phyloP scores from a whole-genome alignment of 2,797 vertebrate genomes.

The Lepidocolaptes lacrymiger region DNA sequence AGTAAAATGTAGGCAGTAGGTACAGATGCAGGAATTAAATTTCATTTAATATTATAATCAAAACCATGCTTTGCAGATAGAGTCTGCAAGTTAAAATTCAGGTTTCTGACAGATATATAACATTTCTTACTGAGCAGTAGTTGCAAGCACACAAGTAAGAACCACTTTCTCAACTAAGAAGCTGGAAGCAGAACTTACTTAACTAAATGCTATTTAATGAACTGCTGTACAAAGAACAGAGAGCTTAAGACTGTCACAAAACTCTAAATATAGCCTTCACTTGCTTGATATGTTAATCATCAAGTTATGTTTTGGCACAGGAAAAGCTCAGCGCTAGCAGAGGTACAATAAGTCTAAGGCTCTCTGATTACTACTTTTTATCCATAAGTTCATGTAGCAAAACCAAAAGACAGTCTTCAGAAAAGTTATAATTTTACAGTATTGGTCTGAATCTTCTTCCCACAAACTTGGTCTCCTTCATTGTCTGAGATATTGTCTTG shows the following conservation, averaged over 20 bases:
- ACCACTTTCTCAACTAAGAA: neutral
- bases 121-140: neutral
- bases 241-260: neutral
- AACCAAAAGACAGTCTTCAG: neutral
- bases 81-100: neutral
- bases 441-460: neutral
- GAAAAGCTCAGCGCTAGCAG: neutral
- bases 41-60: neutral
- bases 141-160: neutral
- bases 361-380: neutral
- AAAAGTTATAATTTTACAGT: neutral
- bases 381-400: neutral
- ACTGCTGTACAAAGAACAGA: neutral
- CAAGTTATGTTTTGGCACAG: fast-evolving
- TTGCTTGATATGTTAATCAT: neutral
- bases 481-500: neutral
- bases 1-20: neutral
- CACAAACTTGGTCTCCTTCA: neutral
- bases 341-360: neutral
- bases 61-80: neutral
- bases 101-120: neutral
- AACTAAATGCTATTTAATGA: neutral
- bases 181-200: neutral
- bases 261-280: neutral
- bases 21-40: neutral